Evolutionary conservation across 2,797 vertebrate species (phyloP), one percentile per base, ranked within the genome.

Genomic region (Harpagifer antarcticus): DNA sequence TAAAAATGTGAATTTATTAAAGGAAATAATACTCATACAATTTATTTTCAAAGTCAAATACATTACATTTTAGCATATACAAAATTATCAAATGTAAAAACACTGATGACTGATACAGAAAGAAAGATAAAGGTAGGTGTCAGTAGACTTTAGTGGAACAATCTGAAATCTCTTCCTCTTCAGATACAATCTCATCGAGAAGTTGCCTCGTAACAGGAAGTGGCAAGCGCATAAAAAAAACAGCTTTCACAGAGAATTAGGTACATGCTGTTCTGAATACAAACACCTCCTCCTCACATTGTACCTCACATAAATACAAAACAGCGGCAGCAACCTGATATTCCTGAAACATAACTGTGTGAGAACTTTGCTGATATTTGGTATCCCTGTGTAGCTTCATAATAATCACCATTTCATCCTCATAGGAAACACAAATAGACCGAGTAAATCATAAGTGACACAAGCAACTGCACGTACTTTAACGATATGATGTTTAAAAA

Each of bases 151-250:
- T 5, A 70, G 48, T 57, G 27, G 37, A 88, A 79, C 27, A 73
- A 62, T 40, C 61, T 43, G 70, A 49, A 27, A 78, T 63, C 20
- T n/a, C 64, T 89, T 86, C 76, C 68, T 82, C 47, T 68, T 72
- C 0, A 52, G 10, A 20, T 57, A 48, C 5, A 79, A 70, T 69
- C 52, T 73, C 14, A 72, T 76, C 5, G 65, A 52, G 14, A 84
- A 40, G 8, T 58, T 43, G 27, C 72, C 64, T 62, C 49, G 27
- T 4, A 60, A 79, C 52, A 88, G 83, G 87, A 90, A 91, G 76
- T 78, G 42, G 65, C 9, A 33, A 43, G 9, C 1, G 4, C 5
- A 74, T n/a, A 11, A 19, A 31, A 12, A 44, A 6, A 5, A 42
- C 40, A 57, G 13, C 10, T 23, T 62, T 68, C 42, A 78, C 27